Percentiles rank a stretch among this genome's conserved stretches.
Evolutionary conservation across 2,113 vertebrate species (phyloP).

Genomic region (Silurus meridionalis): DNA sequence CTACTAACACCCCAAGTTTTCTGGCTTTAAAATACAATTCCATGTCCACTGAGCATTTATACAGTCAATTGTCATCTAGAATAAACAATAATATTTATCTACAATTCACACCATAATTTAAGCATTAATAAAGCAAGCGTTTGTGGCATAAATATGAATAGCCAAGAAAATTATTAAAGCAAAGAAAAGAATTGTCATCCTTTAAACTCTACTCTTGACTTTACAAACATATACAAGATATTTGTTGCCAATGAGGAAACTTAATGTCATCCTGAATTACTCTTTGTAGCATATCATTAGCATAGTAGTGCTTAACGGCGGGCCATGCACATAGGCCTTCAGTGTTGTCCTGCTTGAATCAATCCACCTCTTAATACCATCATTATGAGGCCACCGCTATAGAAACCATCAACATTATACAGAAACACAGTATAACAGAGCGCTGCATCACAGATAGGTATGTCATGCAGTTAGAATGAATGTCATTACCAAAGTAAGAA

Average conservation of each 20-base stretch:
- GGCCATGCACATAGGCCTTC: no score
- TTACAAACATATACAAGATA: background rate
- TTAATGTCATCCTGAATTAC: background rate
- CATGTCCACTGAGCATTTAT: background rate
- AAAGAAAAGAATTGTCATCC: background rate
- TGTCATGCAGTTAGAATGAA: no score
- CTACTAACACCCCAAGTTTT: background rate
- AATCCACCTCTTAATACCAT: no score
- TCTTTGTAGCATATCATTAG: background rate
- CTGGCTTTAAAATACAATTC: background rate
- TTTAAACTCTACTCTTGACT: background rate
- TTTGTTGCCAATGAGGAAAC: background rate
- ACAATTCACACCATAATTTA: background rate
- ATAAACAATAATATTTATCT: background rate
- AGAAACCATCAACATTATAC: no score
- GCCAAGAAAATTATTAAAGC: background rate
- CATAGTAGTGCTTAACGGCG: no score
- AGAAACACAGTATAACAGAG: no score
- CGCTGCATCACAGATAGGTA: no score
- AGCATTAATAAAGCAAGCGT: background rate
- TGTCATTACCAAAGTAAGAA: no score
- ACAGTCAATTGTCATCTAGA: background rate
- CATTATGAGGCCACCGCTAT: no score
- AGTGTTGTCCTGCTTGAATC: no score
- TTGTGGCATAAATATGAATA: background rate